A percentile compares a stretch with the other conserved stretches of the same genome.
phyloP scores from a whole-genome alignment of 2,797 vertebrate species.

The Ctenosaura bakeri region DNA sequence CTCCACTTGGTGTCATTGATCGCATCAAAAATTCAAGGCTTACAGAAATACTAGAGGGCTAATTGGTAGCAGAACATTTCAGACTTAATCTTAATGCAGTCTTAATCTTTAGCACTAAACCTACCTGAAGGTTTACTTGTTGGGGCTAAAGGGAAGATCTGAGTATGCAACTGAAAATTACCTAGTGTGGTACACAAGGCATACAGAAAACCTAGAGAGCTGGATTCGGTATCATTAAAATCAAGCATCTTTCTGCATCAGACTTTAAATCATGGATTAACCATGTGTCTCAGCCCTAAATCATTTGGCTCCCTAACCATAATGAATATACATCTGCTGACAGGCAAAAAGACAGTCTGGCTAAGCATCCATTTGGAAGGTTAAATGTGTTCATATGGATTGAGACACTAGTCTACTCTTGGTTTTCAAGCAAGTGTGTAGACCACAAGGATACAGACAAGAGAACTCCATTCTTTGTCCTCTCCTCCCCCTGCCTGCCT shows the following conservation, averaged over 20 bases:
- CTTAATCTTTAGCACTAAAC: slow-evolving; percentile 81
- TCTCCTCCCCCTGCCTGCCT: neutral
- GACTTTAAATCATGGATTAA: slow-evolving; percentile 16
- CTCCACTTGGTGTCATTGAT: slow-evolving; percentile 87
- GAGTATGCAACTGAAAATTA: slow-evolving; percentile 70
- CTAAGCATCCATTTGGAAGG: neutral
- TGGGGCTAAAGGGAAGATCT: slow-evolving; percentile 64
- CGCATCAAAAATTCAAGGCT: slow-evolving; percentile 88
- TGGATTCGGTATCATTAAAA: slow-evolving; percentile 51
- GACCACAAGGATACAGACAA: too few species aligned
- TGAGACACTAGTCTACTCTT: neutral
- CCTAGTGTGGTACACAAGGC: slow-evolving; percentile 61
- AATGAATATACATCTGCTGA: slow-evolving; percentile 24
- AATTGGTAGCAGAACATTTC: slow-evolving; percentile 85
- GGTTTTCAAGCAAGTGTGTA: neutral
- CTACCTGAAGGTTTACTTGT: slow-evolving; percentile 79
- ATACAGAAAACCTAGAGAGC: slow-evolving; percentile 50
- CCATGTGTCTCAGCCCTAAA: slow-evolving; percentile 21
- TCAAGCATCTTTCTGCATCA: slow-evolving; percentile 26
- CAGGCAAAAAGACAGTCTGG: slow-evolving; percentile 29
- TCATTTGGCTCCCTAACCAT: slow-evolving; percentile 32
- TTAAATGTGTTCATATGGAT: slow-evolving; percentile 4
- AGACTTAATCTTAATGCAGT: slow-evolving; percentile 83
- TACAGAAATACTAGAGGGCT: slow-evolving; percentile 86
- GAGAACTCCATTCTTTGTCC: neutral